Percentiles rank a stretch among this genome's conserved stretches.
These are phyloP conservation scores for Fragum whitleyi DNA, from an alignment of 2,888 invertebrate genomes.

Conservation along the genomic window DNA sequence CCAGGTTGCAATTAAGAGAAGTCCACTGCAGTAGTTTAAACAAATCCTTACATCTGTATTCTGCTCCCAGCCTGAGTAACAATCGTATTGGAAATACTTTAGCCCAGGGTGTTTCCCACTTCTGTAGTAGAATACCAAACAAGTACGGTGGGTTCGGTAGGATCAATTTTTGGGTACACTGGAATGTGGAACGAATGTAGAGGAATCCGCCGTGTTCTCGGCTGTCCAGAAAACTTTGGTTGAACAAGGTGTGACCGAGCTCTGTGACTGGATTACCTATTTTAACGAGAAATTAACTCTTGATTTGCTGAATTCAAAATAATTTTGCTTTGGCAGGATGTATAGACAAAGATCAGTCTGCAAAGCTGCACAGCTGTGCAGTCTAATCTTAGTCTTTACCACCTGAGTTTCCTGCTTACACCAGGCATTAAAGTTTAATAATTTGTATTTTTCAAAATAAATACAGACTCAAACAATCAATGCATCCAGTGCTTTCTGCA, in stretches of 20 bases:
- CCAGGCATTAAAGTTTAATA: no score
- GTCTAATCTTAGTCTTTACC: no score
- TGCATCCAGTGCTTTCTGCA: no score
- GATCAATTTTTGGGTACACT: conserved; percentile 91
- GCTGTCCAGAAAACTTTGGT: conserved; percentile 85
- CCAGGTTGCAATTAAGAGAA: no score
- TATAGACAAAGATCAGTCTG: no score
- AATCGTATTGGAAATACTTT: conserved; percentile 91
- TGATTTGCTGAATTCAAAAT: no score
- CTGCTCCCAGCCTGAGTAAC: conserved; percentile 92
- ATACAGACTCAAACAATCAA: no score
- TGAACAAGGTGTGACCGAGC: conserved; percentile 89
- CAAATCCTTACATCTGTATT: conserved; percentile 89
- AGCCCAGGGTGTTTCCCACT: conserved; percentile 93
- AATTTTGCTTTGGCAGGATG: no score
- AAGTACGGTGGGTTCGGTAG: conserved; percentile 92
- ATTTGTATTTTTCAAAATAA: no score
- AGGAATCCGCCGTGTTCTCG: conserved; percentile 90
- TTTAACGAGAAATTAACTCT: conserved; percentile 12
- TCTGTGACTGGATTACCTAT: conserved; percentile 90
- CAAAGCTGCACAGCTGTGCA: no score
- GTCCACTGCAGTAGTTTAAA: no score
- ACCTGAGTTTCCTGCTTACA: no score
- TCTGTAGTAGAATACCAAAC: conserved; percentile 92
- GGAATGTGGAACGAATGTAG: conserved; percentile 92